phyloP scores from a whole-genome alignment of 2,888 invertebrate genomes.

The Neoascia interrupta region DNA sequence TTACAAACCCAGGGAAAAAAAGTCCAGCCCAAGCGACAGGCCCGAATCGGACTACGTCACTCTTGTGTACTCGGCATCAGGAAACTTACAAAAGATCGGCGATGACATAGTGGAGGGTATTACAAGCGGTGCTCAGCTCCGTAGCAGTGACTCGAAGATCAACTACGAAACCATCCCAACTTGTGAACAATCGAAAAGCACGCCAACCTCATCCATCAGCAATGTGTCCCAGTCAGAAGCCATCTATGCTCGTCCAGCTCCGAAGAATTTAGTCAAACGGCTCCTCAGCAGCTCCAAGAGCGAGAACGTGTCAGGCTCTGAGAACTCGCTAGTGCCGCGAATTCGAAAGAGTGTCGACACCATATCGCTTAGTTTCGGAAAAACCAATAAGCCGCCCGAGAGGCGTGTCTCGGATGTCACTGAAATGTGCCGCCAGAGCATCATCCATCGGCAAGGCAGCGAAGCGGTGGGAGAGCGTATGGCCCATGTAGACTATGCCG shows the following conservation, averaged over 20 bases:
- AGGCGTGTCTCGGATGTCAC: slow-evolving; percentile 77
- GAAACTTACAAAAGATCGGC: slow-evolving; percentile 76
- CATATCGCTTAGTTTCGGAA: slow-evolving; percentile 73
- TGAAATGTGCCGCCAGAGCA: slow-evolving; percentile 78
- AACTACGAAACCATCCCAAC: slow-evolving; percentile 71
- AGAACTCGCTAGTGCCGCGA: slow-evolving; percentile 75
- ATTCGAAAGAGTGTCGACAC: slow-evolving; percentile 75
- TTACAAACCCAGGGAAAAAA: slow-evolving; percentile 73
- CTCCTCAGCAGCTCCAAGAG: slow-evolving; percentile 72
- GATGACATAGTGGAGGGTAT: slow-evolving; percentile 71
- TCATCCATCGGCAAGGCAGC: slow-evolving; percentile 88
- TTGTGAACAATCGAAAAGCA: background rate
- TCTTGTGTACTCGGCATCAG: slow-evolving; percentile 76
- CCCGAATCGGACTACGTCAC: slow-evolving; percentile 80
- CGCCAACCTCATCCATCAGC: slow-evolving; percentile 48
- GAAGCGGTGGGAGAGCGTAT: slow-evolving; percentile 92
- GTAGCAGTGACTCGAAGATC: slow-evolving; percentile 72
- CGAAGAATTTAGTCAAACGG: slow-evolving; percentile 76
- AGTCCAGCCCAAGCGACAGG: slow-evolving; percentile 71
- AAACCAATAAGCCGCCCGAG: slow-evolving; percentile 76
- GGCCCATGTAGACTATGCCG: slow-evolving; percentile 92
- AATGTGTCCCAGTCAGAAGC: slow-evolving; percentile 69
- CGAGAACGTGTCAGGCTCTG: slow-evolving; percentile 75
- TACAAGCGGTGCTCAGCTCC: slow-evolving; percentile 51
- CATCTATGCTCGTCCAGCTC: slow-evolving; percentile 72